Evolutionary conservation across 2,888 invertebrate genomes (phyloP).

Genomic region (Ophioninae sp.): DNA sequence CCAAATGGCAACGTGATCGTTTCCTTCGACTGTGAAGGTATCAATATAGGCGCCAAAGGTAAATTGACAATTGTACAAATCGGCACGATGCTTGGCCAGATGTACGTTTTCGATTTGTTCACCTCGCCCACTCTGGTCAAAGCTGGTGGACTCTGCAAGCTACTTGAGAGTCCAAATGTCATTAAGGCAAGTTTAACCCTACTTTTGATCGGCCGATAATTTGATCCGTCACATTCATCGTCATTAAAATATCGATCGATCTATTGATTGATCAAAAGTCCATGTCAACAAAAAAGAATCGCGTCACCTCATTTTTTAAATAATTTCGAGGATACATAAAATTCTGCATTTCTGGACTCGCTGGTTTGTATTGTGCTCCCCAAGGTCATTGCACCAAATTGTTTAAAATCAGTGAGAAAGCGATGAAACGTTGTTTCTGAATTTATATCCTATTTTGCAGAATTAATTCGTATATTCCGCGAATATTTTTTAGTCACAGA

Average conservation of each 20-base stretch:
- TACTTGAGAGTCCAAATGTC: constrained; percentile 91
- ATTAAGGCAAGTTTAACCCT: constrained; percentile 85
- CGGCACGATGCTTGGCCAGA: constrained; percentile 90
- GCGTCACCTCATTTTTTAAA: background rate
- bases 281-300: background rate
- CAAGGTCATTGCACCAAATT: background rate
- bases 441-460: background rate
- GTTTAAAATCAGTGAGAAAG: background rate
- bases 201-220: background rate
- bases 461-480: background rate
- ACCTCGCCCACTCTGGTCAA: constrained; percentile 90
- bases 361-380: background rate
- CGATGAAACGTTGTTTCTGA: background rate
- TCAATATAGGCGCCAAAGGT: constrained; percentile 94
- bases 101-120: constrained; percentile 93
- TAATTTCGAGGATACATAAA: background rate
- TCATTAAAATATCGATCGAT: background rate
- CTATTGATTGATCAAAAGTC: background rate
- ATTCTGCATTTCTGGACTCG: background rate
- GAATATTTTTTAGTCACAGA: background rate
- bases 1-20: constrained; percentile 84
- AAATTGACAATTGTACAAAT: constrained; percentile 93
- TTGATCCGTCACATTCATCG: too few relatives aligned
- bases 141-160: constrained; percentile 89
- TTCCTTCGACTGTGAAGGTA: constrained; percentile 96